Percentiles rank a stretch among this genome's conserved stretches.
These are phyloP conservation scores for Eilema depressum DNA, from an alignment of 2,888 invertebrate genomes.

Conservation along the genomic window DNA sequence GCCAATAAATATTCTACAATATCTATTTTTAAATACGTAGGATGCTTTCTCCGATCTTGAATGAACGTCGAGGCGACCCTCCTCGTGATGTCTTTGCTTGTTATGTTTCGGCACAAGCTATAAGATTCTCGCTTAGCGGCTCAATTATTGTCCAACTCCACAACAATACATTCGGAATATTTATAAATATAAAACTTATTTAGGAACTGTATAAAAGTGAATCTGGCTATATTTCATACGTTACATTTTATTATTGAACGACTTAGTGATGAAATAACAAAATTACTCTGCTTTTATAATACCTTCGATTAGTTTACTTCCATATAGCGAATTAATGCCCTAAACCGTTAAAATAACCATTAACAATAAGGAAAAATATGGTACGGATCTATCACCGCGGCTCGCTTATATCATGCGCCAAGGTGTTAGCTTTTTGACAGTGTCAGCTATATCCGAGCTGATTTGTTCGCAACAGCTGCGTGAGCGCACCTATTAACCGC, in stretches of 20 bases:
- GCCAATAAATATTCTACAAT: conserved; percentile 83
- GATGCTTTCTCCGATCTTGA: conserved; percentile 85
- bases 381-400: conserved; percentile 52
- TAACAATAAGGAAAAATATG: conserved; percentile 19
- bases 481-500: conserved; percentile 86
- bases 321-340: neutral
- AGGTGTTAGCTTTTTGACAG: conserved; percentile 83
- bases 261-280: neutral
- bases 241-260: neutral
- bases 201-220: neutral
- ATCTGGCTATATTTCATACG: neutral
- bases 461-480: conserved; percentile 87
- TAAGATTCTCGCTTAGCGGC: conserved; percentile 41
- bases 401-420: conserved; percentile 61
- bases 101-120: conserved; percentile 53
- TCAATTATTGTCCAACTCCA: neutral
- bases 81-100: conserved; percentile 78
- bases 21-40: conserved; percentile 85
- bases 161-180: neutral
- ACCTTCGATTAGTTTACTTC: neutral
- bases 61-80: conserved; percentile 83
- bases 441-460: conserved; percentile 86
- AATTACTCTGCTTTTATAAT: neutral
- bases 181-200: neutral
- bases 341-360: neutral